Conservation (phyloP, 2,797 vertebrate genomes). For the Pelobates cultripes region DNA sequence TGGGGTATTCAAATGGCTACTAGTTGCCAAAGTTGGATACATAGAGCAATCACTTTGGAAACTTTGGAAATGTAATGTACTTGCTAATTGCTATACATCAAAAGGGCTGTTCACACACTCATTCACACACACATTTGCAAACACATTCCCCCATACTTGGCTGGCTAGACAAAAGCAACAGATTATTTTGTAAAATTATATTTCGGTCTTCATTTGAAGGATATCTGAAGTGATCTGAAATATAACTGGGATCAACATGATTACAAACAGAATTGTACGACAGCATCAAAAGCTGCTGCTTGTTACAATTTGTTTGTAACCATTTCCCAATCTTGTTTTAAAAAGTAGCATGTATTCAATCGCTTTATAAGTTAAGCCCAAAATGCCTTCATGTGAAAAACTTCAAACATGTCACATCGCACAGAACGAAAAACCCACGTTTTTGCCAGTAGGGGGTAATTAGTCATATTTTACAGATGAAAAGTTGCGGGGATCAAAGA, state of each 20-base stretch:
- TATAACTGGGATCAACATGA: neutral
- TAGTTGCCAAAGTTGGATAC: too few species aligned
- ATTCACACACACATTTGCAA: too few species aligned
- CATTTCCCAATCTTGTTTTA: neutral
- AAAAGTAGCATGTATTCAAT: neutral
- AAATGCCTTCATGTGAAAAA: neutral
- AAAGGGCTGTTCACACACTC: too few species aligned
- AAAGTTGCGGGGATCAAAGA: slow-evolving; percentile 9
- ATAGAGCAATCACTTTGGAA: too few species aligned
- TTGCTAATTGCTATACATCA: too few species aligned
- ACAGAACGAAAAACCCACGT: neutral
- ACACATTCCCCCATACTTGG: too few species aligned
- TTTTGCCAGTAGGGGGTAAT: neutral
- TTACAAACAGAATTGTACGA: neutral
- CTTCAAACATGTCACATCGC: neutral
- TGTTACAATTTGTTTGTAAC: neutral
- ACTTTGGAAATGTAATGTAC: too few species aligned
- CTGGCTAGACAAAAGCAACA: too few species aligned
- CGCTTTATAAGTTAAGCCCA: neutral
- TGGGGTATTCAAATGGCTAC: too few species aligned
- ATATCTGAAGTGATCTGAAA: neutral
- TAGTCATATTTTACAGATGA: slow-evolving; percentile 14
- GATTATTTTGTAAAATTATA: too few species aligned
- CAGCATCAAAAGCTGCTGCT: neutral
- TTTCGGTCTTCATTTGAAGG: neutral